Evolutionary conservation across 1,140 invertebrate species (phyloP), one percentile per base, ranked within the genome.

Genomic region (Anadara kagoshimensis): DNA sequence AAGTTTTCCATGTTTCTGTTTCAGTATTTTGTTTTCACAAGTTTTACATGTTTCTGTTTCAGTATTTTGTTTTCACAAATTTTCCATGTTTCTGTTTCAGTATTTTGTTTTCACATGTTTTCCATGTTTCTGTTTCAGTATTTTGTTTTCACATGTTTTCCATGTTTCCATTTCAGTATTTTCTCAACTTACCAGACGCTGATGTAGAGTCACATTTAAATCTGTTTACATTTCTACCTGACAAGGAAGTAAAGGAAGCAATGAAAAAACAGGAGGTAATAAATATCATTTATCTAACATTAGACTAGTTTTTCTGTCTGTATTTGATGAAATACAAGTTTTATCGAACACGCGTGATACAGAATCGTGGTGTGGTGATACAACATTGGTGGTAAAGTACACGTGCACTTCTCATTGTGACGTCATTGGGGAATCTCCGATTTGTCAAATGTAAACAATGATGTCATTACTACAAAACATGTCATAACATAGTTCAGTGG

Each of bases 131-230:
- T 18, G n/a, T 49, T 4, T 49, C 10, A 2, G 1, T 14, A 18
- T 4, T 4, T 14, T 49, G n/a, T n/a, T 49, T 49, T 49, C 10
- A 49, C 14, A 18, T 45, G 4, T 16, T 53, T 29, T 22, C 59
- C 16, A 56, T 59, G n/a, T 43, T 79, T 77, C 54, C 66, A 20
- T 85, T 83, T 57, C 65, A 90, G 88, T 98, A 94, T 89, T 96
- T 97, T 82, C 88, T 97, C 11, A 92, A 96, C 80, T 92, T 93
- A 5, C 91, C 92, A 54, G 97, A 99, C 85, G 84, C 91, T 0
- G 94, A 97, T 81, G 93, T 96, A 0, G 94, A 95, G 84, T 94
- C 93, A 75, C 91, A 95, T 18, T 89, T 98, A 20, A 95, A 94
- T 83, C 88, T 95, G 1, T 97, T 97, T 78, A 97, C 96, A 11